Evolutionary conservation across 2,113 vertebrate species (phyloP), one percentile per base, ranked within the genome.

Genomic region (Cephalopholis sonnerati): DNA sequence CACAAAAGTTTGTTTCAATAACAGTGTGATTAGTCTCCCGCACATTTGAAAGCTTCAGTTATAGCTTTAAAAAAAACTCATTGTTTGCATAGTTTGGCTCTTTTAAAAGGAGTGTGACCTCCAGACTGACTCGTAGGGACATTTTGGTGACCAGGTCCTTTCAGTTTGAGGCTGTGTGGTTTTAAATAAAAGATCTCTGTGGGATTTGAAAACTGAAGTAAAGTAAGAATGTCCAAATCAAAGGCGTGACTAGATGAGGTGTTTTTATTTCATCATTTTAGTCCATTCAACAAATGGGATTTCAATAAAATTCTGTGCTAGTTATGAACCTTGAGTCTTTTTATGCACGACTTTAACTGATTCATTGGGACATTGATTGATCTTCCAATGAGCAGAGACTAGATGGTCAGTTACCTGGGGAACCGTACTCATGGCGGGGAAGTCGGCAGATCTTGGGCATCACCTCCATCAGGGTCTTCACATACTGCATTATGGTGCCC

Each of bases 371-470:
- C 41, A 44, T 12, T 44, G 41, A 44, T 44, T 2, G 10, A 44
- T 44, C 41, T 12, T 12, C 11, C 41, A 44, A 9, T 44, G 3
- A 11, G 41, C 11, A 44, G 41, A 6, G 2, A 7, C 8, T 7
- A 20, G 20, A 27, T 9, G 51, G 41, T 82, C 68, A 97, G 97
- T 95, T 18, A 94, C 93, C 93, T 94, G 98, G 98, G 71, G 98
- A 99, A 55, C 98, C 98, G 1, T 99, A 99, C 74, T 99, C 98
- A 0, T 99, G 98, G 3, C 98, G 97, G 17, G 98, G 98, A 77
- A 99, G 92, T 66, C 98, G 95, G 82, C 98, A 99, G 74, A 99
- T 99, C 93, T 99, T 99, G 71, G 98, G 98, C 98, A 99, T 99
- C 70, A 99, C 98, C 91, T 99, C 98, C 69, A 99, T 99, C 86